These are phyloP conservation scores for Mesembrinibis cayennensis DNA, from an alignment of 2,113 vertebrate genomes.

Conservation along the genomic window DNA sequence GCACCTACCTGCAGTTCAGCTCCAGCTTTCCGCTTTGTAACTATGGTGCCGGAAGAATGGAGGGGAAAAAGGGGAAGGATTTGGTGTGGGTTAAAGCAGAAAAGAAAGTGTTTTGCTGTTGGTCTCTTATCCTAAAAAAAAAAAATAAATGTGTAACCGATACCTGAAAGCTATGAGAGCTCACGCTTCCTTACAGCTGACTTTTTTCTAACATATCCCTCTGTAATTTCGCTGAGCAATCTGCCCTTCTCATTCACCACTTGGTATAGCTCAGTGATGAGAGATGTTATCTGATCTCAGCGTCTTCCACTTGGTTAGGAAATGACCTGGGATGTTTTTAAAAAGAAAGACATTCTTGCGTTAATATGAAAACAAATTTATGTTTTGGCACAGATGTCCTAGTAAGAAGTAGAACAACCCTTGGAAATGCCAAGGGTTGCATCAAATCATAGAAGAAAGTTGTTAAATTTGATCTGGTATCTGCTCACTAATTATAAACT, in stretches of 20 bases:
- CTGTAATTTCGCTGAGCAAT: neutral
- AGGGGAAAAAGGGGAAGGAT: too few relatives aligned
- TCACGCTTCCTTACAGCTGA: neutral
- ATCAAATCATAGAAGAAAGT: neutral
- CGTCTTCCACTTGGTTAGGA: neutral
- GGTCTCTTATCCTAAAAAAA: neutral
- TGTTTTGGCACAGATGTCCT: neutral
- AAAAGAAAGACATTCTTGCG: neutral
- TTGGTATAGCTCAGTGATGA: neutral
- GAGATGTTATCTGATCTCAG: neutral
- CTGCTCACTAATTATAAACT: neutral
- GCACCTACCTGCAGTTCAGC: neutral
- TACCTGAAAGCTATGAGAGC: neutral
- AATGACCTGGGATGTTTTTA: neutral
- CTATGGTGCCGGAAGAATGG: neutral
- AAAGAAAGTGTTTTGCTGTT: neutral
- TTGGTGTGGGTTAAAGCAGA: neutral
- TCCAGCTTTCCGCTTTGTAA: neutral
- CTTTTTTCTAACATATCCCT: neutral
- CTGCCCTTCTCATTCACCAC: neutral
- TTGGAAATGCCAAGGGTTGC: neutral
- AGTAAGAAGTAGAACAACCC: neutral
- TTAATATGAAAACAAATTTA: neutral
- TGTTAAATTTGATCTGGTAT: neutral
- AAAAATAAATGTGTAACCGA: rapidly evolving